phyloP scores from a whole-genome alignment of 2,888 invertebrate species.

The Troilus luridus region DNA sequence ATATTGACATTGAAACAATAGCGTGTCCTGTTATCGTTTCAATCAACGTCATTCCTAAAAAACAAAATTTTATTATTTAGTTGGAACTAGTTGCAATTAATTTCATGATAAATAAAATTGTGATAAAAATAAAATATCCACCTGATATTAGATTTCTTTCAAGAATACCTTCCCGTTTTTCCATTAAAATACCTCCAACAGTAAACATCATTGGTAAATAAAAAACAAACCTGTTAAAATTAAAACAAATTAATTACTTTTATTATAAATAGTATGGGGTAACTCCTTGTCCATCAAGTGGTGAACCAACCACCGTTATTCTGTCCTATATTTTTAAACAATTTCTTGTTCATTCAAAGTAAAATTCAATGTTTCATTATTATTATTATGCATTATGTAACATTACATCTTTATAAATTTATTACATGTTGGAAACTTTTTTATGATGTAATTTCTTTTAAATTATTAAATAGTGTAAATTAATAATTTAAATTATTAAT shows the following conservation, averaged over 20 bases:
- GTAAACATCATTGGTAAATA: constrained; percentile 67
- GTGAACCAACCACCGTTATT: no score
- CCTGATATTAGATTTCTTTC: constrained; percentile 67
- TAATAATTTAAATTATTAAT: no score
- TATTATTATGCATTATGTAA: no score
- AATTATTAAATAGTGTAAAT: no score
- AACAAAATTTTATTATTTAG: background rate
- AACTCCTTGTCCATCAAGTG: no score
- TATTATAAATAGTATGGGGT: background rate
- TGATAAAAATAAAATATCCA: constrained; percentile 55
- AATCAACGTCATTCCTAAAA: constrained; percentile 63
- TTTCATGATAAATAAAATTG: background rate
- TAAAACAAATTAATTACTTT: constrained; percentile 35
- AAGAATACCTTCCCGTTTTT: constrained; percentile 67
- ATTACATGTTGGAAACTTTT: no score
- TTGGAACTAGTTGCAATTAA: background rate
- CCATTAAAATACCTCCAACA: constrained; percentile 67
- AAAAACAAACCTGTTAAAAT: constrained; percentile 66
- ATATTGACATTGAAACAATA: constrained; percentile 66
- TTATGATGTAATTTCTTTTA: no score
- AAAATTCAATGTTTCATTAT: no score
- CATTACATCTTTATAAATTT: no score
- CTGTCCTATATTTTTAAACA: no score
- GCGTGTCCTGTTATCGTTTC: constrained; percentile 66
- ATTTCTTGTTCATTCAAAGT: no score